Percentiles rank a stretch among this genome's conserved stretches.
Evolutionary conservation across 1,140 invertebrate species (phyloP).

Genomic region (Vanessa atalanta): DNA sequence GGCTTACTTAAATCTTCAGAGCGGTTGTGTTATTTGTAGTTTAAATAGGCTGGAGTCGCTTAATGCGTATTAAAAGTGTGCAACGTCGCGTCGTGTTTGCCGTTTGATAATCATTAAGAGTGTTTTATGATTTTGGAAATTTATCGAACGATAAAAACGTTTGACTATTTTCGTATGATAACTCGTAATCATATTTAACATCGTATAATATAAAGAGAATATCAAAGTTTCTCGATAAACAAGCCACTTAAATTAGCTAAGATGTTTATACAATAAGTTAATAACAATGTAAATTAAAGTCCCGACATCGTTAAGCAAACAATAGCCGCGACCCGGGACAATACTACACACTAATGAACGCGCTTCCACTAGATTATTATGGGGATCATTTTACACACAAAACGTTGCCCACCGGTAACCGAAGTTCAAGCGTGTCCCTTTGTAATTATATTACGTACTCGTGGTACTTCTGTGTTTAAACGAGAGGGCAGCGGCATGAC

Average conservation of each 20-base stretch:
- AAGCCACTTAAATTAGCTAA: constrained; percentile 24
- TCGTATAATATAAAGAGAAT: background rate
- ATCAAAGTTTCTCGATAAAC: constrained; percentile 2
- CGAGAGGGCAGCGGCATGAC: constrained; percentile 49
- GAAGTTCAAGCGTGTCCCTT: constrained; percentile 56
- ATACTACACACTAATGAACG: constrained; percentile 49
- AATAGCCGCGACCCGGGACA: constrained; percentile 47
- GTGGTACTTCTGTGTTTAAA: constrained; percentile 46
- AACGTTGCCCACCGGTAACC: constrained; percentile 48
- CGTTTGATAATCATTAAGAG: constrained; percentile 42
- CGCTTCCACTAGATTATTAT: constrained; percentile 41
- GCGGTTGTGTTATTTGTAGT: constrained; percentile 72
- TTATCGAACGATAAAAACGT: constrained; percentile 14
- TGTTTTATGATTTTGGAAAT: constrained; percentile 40
- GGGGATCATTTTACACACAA: constrained; percentile 57
- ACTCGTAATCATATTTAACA: background rate
- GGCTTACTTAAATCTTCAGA: constrained; percentile 72
- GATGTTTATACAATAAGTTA: constrained; percentile 21
- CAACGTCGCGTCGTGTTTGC: constrained; percentile 42
- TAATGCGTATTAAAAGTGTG: constrained; percentile 60
- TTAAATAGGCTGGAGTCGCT: constrained; percentile 67
- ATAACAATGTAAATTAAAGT: constrained; percentile 23
- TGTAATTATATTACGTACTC: constrained; percentile 58
- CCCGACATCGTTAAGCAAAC: constrained; percentile 35
- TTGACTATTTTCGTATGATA: background rate